Evolutionary conservation across 2,113 vertebrate genomes (phyloP).

Genomic region (Heptranchias perlo): DNA sequence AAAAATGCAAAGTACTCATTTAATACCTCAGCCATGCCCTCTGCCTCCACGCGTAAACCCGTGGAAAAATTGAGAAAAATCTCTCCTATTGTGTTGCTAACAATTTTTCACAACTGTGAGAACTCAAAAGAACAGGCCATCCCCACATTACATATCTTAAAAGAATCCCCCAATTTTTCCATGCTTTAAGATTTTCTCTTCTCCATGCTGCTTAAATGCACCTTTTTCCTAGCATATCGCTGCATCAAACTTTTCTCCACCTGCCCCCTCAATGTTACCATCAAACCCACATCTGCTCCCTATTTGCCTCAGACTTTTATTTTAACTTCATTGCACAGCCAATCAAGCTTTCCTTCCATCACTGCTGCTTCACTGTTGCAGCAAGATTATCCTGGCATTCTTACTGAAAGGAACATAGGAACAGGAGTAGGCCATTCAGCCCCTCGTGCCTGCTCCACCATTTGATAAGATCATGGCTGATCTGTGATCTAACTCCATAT

Average conservation of each 20-base stretch:
- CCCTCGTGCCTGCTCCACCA: too few species aligned
- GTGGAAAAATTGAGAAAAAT: not conserved
- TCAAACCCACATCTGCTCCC: not conserved
- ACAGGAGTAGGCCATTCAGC: too few species aligned
- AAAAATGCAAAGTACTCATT: too few species aligned
- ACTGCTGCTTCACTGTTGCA: not conserved
- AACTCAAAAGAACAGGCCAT: not conserved
- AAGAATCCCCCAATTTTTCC: not conserved
- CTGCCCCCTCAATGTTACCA: not conserved
- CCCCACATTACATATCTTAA: not conserved
- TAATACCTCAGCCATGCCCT: too few species aligned
- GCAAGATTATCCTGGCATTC: not conserved
- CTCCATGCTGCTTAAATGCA: not conserved
- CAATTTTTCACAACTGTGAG: not conserved
- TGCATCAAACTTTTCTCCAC: not conserved
- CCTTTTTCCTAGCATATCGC: not conserved
- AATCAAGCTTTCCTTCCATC: not conserved
- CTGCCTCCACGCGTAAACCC: too few species aligned
- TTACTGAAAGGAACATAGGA: not conserved
- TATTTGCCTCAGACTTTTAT: not conserved
- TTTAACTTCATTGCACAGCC: not conserved
- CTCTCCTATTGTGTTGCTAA: not conserved
- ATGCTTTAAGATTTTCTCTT: not conserved
- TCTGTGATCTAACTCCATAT: too few species aligned
- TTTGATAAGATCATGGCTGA: too few species aligned